phyloP scores from a whole-genome alignment of 2,797 vertebrate species.

The Falco novaeseelandiae region DNA sequence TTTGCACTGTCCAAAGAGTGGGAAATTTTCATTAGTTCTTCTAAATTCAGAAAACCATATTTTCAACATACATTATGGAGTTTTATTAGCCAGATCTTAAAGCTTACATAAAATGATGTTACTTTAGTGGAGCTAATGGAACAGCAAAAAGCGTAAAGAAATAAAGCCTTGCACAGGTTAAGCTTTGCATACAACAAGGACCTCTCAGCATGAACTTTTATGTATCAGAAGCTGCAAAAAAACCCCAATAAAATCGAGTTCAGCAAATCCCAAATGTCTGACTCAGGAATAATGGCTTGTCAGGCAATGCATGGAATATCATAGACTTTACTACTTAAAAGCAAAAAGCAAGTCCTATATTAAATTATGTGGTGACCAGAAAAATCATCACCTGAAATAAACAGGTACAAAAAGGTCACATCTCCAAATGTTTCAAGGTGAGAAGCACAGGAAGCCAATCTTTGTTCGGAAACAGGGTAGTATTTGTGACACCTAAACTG shows the following conservation, averaged over 20 bases:
- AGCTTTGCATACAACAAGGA: neutral
- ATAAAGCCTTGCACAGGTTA: neutral
- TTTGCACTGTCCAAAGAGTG: neutral
- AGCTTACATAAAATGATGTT: neutral
- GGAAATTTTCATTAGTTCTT: neutral
- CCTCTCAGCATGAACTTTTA: neutral
- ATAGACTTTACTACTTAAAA: neutral
- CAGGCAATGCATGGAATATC: neutral
- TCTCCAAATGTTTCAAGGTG: neutral
- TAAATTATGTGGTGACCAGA: neutral
- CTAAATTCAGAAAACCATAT: neutral
- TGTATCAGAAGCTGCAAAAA: neutral
- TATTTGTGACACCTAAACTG: constrained; percentile 17
- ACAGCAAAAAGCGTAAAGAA: neutral
- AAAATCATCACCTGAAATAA: neutral
- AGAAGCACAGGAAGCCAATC: neutral
- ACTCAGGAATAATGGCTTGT: neutral
- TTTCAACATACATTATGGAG: neutral
- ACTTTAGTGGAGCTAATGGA: neutral
- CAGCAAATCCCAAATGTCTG: neutral
- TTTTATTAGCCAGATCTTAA: neutral
- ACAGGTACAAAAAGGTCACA: neutral
- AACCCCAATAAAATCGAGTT: neutral
- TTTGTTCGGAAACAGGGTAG: constrained; percentile 4
- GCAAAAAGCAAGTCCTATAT: neutral